A percentile compares a stretch with the other conserved stretches of the same genome.
Evolutionary conservation across 2,888 invertebrate genomes (phyloP).

Genomic region (Agriopis marginaria): DNA sequence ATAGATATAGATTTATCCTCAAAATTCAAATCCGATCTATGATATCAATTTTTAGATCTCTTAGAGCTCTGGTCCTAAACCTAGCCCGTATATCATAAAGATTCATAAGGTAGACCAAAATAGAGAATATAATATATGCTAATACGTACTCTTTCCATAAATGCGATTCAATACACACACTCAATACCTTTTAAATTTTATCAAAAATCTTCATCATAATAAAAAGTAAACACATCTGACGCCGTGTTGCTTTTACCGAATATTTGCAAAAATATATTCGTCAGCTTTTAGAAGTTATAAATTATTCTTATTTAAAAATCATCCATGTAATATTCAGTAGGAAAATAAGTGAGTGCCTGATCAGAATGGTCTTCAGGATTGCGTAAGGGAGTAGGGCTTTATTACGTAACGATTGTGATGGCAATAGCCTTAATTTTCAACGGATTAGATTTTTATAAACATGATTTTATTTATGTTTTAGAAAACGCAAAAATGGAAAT

Average conservation of each 20-base stretch:
- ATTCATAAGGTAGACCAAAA: no score
- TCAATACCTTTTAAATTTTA: background rate
- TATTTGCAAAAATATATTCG: conserved; percentile 19
- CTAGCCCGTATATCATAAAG: no score
- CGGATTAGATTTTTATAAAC: background rate
- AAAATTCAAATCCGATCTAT: no score
- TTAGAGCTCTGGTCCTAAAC: no score
- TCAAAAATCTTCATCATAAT: background rate
- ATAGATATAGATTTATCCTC: no score
- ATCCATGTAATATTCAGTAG: conserved; percentile 48
- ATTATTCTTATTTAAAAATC: conserved; percentile 46
- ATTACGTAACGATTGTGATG: conserved; percentile 5
- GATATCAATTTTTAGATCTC: no score
- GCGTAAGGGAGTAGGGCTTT: conserved; percentile 5
- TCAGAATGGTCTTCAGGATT: conserved; percentile 40
- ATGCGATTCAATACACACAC: background rate
- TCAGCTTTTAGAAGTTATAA: conserved; percentile 35
- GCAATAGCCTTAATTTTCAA: background rate
- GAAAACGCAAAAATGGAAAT: no score
- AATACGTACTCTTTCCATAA: no score
- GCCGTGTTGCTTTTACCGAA: conserved; percentile 26
- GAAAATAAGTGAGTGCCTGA: conserved; percentile 48
- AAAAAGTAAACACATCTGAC: conserved; percentile 17
- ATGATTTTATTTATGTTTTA: no score
- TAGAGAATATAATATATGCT: no score